phyloP scores from a whole-genome alignment of 2,113 vertebrate genomes.

The Planiliza haematocheilus region DNA sequence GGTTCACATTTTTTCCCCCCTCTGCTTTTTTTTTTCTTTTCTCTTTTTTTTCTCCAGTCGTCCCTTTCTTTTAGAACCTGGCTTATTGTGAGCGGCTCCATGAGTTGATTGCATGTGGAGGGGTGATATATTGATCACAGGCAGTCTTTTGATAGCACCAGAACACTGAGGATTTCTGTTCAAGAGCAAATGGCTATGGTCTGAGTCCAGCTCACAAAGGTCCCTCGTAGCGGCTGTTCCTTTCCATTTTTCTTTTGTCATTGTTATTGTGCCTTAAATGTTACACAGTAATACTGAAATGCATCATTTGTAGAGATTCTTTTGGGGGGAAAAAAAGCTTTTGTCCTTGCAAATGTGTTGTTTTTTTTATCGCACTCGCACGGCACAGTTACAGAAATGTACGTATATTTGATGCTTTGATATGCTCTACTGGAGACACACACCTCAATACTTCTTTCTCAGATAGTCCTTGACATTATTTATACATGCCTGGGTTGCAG shows the following conservation, averaged over 20 bases:
- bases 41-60: not conserved
- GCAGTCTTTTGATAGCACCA: conserved; percentile 73
- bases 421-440: conserved; percentile 48
- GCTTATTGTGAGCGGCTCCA: conserved; percentile 69
- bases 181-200: conserved; percentile 57
- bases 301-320: conserved; percentile 23
- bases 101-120: conserved; percentile 75
- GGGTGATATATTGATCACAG: conserved; percentile 77
- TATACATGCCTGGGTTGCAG: conserved; percentile 64
- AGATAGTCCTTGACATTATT: conserved; percentile 70
- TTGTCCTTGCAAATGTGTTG: conserved; percentile 23
- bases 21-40: not conserved
- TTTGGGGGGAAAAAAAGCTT: conserved; percentile 7
- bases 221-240: conserved; percentile 34
- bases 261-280: conserved; percentile 26
- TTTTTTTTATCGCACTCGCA: not conserved
- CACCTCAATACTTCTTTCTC: conserved; percentile 55
- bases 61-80: conserved; percentile 46
- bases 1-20: conserved; percentile 26
- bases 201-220: conserved; percentile 70
- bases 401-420: conserved; percentile 37
- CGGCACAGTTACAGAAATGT: conserved; percentile 2
- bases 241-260: conserved; percentile 48
- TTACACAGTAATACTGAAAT: conserved; percentile 29
- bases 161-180: conserved; percentile 62